Conservation (phyloP, 2,797 vertebrate species). For the Catharus ustulatus region DNA sequence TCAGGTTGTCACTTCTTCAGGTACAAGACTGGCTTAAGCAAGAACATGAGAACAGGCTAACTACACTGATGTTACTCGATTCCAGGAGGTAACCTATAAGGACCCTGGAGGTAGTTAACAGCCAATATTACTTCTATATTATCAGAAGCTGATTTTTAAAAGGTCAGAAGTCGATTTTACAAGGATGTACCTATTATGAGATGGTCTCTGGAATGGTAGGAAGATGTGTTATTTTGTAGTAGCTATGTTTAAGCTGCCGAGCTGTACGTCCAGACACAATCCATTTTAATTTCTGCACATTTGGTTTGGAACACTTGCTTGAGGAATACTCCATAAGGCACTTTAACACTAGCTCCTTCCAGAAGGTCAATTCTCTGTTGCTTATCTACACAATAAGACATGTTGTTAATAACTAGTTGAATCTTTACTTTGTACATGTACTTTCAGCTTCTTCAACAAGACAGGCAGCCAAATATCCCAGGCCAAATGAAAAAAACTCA, state of each 20-base stretch:
- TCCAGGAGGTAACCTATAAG: background rate
- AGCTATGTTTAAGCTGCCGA: slow-evolving; percentile 92
- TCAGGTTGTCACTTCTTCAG: background rate
- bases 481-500: background rate
- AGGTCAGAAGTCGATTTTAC: background rate
- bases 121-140: background rate
- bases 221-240: slow-evolving; percentile 92
- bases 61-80: background rate
- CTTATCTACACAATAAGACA: slow-evolving; percentile 79
- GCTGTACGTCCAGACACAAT: slow-evolving; percentile 94
- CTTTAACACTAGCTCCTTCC: slow-evolving; percentile 90
- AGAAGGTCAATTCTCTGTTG: slow-evolving; percentile 85
- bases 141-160: background rate
- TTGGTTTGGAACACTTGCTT: slow-evolving; percentile 90
- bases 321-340: slow-evolving; percentile 92
- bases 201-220: slow-evolving; percentile 93
- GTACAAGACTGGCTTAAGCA: background rate
- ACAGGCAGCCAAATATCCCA: background rate
- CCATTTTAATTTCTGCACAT: slow-evolving; percentile 92
- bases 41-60: background rate
- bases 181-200: slow-evolving; percentile 73
- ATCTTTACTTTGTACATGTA: background rate
- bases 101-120: background rate
- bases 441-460: background rate
- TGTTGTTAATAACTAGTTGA: background rate